A percentile compares a stretch with the other conserved stretches of the same genome.
phyloP scores from a whole-genome alignment of 2,888 invertebrate species.

The Odontocolon sp. region DNA sequence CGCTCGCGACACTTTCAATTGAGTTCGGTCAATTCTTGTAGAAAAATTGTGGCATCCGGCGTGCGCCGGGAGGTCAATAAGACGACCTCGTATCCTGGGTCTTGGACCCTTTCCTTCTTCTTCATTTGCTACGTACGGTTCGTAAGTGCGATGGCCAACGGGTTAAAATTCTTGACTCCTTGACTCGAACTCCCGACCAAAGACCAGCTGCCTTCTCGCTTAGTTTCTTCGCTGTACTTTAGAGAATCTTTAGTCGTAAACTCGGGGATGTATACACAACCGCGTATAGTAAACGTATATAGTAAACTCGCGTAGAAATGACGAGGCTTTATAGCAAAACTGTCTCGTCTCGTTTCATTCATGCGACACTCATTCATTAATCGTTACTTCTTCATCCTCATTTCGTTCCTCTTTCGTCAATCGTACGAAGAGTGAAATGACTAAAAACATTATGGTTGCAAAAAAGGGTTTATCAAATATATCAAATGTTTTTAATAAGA shows the following conservation, averaged over 20 bases:
- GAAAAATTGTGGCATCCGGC: slow-evolving; percentile 79
- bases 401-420: background rate
- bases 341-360: too few species aligned
- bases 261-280: slow-evolving; percentile 30
- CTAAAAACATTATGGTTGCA: too few species aligned
- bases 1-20: slow-evolving; percentile 65
- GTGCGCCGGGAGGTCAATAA: slow-evolving; percentile 78
- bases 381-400: background rate
- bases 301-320: too few species aligned
- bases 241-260: slow-evolving; percentile 52
- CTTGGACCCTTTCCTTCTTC: slow-evolving; percentile 65
- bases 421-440: too few species aligned
- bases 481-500: too few species aligned
- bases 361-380: slow-evolving; percentile 46
- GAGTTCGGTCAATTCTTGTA: slow-evolving; percentile 73
- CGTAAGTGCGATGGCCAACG: slow-evolving; percentile 63
- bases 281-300: slow-evolving; percentile 25
- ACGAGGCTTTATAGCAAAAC: too few species aligned
- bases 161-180: slow-evolving; percentile 77
- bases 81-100: slow-evolving; percentile 80
- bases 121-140: slow-evolving; percentile 53
- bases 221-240: slow-evolving; percentile 39
- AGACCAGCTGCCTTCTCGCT: slow-evolving; percentile 76
- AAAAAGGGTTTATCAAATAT: too few species aligned
- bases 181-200: slow-evolving; percentile 74